These are phyloP conservation scores for Stercorarius parasiticus DNA, from an alignment of 2,113 vertebrate genomes.

Conservation along the genomic window DNA sequence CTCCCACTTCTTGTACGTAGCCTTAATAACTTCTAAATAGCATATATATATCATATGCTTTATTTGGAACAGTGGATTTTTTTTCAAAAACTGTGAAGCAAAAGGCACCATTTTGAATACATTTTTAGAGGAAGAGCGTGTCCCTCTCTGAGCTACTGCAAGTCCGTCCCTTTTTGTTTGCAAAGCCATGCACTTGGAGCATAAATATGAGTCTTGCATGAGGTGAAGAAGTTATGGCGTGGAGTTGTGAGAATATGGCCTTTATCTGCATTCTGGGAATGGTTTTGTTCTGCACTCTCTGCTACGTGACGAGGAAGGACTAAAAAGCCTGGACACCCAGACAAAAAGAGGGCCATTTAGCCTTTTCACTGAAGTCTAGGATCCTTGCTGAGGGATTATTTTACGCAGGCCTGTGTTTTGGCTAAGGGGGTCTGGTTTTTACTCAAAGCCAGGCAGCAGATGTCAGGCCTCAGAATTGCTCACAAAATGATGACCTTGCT, in stretches of 20 bases:
- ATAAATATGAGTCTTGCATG: background rate
- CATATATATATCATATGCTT: background rate
- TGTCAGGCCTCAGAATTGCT: slow-evolving; percentile 78
- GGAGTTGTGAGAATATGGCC: slow-evolving; percentile 63
- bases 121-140: background rate
- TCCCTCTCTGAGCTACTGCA: background rate
- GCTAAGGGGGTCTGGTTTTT: slow-evolving; percentile 71
- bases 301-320: slow-evolving; percentile 43
- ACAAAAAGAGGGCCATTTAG: slow-evolving; percentile 73
- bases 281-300: slow-evolving; percentile 60
- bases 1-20: accelerated
- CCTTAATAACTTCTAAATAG: background rate
- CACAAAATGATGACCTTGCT: slow-evolving; percentile 77
- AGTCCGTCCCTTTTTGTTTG: background rate
- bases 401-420: slow-evolving; percentile 73
- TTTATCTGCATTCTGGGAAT: slow-evolving; percentile 67
- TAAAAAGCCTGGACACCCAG: slow-evolving; percentile 65
- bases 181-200: background rate
- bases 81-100: background rate
- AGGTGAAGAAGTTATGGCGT: slow-evolving; percentile 58
- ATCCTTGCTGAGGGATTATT: slow-evolving; percentile 82
- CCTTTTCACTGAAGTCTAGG: slow-evolving; percentile 74
- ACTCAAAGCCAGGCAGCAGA: slow-evolving; percentile 79
- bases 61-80: background rate
- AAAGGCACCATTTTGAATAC: background rate